A percentile compares a stretch with the other conserved stretches of the same genome.
phyloP scores from a whole-genome alignment of 2,888 invertebrate genomes.

The Caenorhabditis wallacei region DNA sequence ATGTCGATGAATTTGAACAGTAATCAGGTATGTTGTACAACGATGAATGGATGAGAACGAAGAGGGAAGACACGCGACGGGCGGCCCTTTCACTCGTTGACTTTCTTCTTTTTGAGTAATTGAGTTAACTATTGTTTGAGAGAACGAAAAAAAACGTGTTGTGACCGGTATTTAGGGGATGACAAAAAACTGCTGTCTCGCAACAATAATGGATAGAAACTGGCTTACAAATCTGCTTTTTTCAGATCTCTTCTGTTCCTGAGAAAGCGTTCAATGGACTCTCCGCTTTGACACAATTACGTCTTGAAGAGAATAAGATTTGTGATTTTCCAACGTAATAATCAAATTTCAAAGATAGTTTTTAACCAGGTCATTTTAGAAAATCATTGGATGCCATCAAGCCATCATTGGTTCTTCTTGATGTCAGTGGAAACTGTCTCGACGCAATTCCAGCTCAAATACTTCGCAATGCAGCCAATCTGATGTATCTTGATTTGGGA shows the following conservation, averaged over 20 bases:
- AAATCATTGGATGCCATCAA: slow-evolving; percentile 79
- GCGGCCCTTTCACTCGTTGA: slow-evolving; percentile 17
- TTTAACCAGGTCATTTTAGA: slow-evolving; percentile 53
- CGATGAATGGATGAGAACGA: slow-evolving; percentile 9
- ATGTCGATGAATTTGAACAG: slow-evolving; percentile 69
- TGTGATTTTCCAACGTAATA: slow-evolving; percentile 74
- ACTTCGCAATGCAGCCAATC: slow-evolving; percentile 89
- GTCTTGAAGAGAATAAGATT: slow-evolving; percentile 77
- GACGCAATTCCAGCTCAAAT: slow-evolving; percentile 90
- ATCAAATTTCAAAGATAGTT: neutral
- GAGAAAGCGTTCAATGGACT: slow-evolving; percentile 42
- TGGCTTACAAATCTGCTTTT: neutral
- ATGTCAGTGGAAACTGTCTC: slow-evolving; percentile 91
- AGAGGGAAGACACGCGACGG: slow-evolving; percentile 9
- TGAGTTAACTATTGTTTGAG: slow-evolving; percentile 20
- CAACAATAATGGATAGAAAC: too few relatives aligned
- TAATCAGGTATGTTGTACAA: slow-evolving; percentile 69
- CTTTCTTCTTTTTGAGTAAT: slow-evolving; percentile 10
- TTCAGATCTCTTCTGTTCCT: slow-evolving; percentile 42
- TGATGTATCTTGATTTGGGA: slow-evolving; percentile 89
- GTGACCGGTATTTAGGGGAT: neutral
- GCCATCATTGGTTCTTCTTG: slow-evolving; percentile 87
- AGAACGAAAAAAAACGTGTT: neutral
- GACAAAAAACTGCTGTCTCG: neutral
- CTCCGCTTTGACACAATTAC: slow-evolving; percentile 64